Conservation (phyloP, 1,140 invertebrate species). For the Leptinotarsa texana region DNA sequence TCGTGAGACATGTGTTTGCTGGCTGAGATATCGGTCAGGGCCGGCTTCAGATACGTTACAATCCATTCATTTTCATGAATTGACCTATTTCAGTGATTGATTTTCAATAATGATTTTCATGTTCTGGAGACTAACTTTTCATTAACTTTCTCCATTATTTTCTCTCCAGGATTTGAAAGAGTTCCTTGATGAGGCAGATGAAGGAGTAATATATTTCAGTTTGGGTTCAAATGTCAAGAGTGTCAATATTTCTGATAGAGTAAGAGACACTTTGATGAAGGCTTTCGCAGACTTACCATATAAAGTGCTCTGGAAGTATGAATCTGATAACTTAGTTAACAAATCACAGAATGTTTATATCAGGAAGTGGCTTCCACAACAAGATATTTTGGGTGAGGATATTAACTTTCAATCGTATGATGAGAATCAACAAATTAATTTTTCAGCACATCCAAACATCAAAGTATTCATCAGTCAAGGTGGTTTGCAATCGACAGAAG, state of each 20-base stretch:
- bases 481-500: slow-evolving; percentile 59
- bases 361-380: slow-evolving; percentile 72
- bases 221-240: slow-evolving; percentile 59
- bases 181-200: slow-evolving; percentile 48
- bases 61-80: too few relatives aligned
- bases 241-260: slow-evolving; percentile 51
- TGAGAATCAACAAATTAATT: neutral
- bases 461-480: slow-evolving; percentile 59
- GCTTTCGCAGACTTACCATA: slow-evolving; percentile 58
- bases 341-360: slow-evolving; percentile 66
- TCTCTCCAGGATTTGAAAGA: slow-evolving; percentile 47
- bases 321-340: slow-evolving; percentile 56
- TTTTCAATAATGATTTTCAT: too few relatives aligned
- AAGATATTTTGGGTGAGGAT: slow-evolving; percentile 66
- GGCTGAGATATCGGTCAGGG: too few relatives aligned
- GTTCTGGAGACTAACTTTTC: too few relatives aligned
- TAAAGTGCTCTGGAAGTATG: slow-evolving; percentile 60
- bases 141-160: neutral
- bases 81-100: too few relatives aligned
- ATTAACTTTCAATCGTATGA: neutral
- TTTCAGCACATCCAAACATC: slow-evolving; percentile 54
- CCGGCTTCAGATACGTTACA: too few relatives aligned
- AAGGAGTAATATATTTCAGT: slow-evolving; percentile 61
- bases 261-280: slow-evolving; percentile 52
- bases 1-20: too few relatives aligned